phyloP scores from a whole-genome alignment of 2,797 vertebrate genomes.

The Staurois parvus region DNA sequence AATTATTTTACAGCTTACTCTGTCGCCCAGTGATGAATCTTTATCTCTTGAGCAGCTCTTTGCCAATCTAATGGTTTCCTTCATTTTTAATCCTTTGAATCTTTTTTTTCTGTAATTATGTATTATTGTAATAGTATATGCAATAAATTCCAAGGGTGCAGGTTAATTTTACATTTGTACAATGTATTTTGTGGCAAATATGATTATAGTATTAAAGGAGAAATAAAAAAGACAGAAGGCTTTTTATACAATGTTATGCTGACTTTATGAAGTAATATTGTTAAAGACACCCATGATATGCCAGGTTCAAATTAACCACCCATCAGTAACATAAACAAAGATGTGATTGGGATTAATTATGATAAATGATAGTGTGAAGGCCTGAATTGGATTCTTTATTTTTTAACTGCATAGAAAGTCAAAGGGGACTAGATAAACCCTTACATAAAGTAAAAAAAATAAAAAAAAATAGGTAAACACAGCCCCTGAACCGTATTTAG shows the following conservation, averaged over 20 bases:
- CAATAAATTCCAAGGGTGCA: constrained; percentile 14
- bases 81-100: constrained; percentile 32
- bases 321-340: neutral
- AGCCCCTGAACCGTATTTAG: too few species aligned
- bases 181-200: constrained; percentile 32
- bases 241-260: constrained; percentile 4
- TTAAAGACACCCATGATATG: neutral
- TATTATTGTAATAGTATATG: constrained; percentile 47
- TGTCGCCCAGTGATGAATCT: constrained; percentile 53
- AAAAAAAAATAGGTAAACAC: too few species aligned
- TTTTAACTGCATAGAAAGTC: neutral
- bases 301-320: neutral
- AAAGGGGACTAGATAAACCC: too few species aligned
- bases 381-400: neutral
- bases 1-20: constrained; percentile 51
- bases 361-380: neutral
- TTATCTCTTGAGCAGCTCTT: constrained; percentile 51
- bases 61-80: constrained; percentile 42
- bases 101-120: constrained; percentile 43
- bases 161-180: constrained; percentile 17
- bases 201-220: constrained; percentile 3
- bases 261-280: neutral
- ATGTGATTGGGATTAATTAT: neutral
- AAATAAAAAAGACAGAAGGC: neutral
- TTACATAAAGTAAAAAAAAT: too few species aligned